These are phyloP conservation scores for Phyllostomus hastatus DNA, from an alignment of 2,113 vertebrate genomes.

Conservation along the genomic window DNA sequence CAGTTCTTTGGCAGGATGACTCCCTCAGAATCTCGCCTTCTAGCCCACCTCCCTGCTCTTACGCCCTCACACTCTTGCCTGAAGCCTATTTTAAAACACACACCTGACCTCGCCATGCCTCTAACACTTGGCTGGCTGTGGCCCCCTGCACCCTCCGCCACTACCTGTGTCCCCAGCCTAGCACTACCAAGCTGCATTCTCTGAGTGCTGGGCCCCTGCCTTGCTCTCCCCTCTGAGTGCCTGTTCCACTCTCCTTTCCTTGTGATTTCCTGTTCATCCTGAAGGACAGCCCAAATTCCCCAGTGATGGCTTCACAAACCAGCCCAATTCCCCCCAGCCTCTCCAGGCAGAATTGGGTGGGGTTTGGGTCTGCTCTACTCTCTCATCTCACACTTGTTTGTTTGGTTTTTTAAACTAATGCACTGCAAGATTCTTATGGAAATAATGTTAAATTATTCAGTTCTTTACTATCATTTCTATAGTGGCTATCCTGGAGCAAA, in stretches of 20 bases:
- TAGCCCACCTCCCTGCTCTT: neutral
- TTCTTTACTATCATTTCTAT: neutral
- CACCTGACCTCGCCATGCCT: neutral
- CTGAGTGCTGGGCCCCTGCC: fast-evolving
- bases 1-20: neutral
- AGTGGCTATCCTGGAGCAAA: neutral
- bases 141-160: neutral
- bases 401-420: neutral
- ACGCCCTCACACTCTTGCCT: neutral
- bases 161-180: fast-evolving
- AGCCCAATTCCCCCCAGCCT: neutral
- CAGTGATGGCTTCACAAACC: neutral
- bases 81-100: neutral
- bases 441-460: neutral
- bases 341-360: neutral
- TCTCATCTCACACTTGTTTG: neutral
- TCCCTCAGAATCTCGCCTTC: neutral
- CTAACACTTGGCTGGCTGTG: neutral
- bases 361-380: neutral
- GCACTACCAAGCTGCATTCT: neutral
- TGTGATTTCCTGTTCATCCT: neutral
- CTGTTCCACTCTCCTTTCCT: neutral
- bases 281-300: neutral
- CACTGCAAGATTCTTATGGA: neutral
- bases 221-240: neutral